phyloP scores from a whole-genome alignment of 2,888 invertebrate species.

The Euspilapteryx auroguttella region DNA sequence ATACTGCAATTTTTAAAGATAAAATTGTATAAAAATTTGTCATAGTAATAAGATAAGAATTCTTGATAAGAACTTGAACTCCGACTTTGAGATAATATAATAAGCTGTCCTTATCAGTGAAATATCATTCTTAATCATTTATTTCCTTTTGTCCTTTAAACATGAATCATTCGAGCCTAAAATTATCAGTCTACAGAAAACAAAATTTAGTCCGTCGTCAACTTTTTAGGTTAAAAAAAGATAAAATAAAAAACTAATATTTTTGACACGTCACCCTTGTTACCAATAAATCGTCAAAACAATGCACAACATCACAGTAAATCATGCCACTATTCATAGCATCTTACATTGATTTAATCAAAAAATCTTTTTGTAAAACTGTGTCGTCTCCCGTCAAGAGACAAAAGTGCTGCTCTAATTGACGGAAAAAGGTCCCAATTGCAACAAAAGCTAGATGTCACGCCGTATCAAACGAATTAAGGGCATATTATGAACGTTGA shows the following conservation, averaged over 20 bases:
- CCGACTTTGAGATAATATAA: too few relatives aligned
- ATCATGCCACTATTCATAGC: constrained; percentile 52
- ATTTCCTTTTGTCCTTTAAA: not conserved
- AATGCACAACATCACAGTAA: constrained; percentile 39
- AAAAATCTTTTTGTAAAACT: constrained; percentile 11
- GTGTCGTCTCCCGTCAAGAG: constrained; percentile 44
- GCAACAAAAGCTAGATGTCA: constrained; percentile 53
- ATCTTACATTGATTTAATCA: constrained; percentile 7
- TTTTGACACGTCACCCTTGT: constrained; percentile 15
- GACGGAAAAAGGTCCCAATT: constrained; percentile 30
- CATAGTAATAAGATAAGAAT: too few relatives aligned
- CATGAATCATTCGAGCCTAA: not conserved
- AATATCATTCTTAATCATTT: not conserved
- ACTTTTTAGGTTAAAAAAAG: too few relatives aligned
- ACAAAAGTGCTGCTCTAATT: constrained; percentile 46
- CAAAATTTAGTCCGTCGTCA: too few relatives aligned
- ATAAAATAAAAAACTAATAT: not conserved
- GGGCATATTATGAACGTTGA: constrained; percentile 50
- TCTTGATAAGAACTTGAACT: too few relatives aligned
- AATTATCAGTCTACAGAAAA: too few relatives aligned
- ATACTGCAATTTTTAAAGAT: too few relatives aligned
- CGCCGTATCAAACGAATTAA: constrained; percentile 56
- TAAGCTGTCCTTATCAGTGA: too few relatives aligned
- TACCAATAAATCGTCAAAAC: constrained; percentile 43
- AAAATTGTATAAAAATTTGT: too few relatives aligned